phyloP scores from a whole-genome alignment of 1,140 invertebrate genomes.

The Saccostrea glomerata region DNA sequence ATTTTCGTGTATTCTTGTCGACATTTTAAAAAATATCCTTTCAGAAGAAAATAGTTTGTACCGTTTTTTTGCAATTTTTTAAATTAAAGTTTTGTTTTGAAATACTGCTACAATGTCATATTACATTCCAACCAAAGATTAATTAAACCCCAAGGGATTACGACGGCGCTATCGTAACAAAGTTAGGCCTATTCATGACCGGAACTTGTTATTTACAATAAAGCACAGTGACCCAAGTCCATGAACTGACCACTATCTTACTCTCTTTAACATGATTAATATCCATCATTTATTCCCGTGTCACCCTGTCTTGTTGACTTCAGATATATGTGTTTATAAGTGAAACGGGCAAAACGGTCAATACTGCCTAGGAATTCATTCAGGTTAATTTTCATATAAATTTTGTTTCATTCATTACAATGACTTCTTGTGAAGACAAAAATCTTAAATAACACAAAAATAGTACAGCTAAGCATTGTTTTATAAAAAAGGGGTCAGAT shows the following conservation, averaged over 20 bases:
- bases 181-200: neutral
- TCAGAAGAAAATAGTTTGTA: no score
- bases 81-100: no score
- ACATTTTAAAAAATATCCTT: no score
- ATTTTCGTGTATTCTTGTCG: no score
- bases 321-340: neutral
- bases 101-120: neutral
- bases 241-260: slow-evolving; percentile 18
- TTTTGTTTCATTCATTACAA: no score
- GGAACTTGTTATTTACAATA: slow-evolving; percentile 16
- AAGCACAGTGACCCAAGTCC: neutral
- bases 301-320: neutral
- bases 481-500: no score
- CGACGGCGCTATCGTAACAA: neutral
- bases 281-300: slow-evolving; percentile 5
- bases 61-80: no score
- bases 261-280: slow-evolving; percentile 30
- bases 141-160: neutral
- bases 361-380: neutral
- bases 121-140: neutral
- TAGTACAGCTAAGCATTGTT: no score
- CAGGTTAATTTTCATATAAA: no score
- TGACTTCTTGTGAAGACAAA: no score
- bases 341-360: neutral
- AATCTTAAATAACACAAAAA: no score